These are phyloP conservation scores for Xenopus tropicalis DNA, from an alignment of 2,113 vertebrate species.

Conservation along the genomic window DNA sequence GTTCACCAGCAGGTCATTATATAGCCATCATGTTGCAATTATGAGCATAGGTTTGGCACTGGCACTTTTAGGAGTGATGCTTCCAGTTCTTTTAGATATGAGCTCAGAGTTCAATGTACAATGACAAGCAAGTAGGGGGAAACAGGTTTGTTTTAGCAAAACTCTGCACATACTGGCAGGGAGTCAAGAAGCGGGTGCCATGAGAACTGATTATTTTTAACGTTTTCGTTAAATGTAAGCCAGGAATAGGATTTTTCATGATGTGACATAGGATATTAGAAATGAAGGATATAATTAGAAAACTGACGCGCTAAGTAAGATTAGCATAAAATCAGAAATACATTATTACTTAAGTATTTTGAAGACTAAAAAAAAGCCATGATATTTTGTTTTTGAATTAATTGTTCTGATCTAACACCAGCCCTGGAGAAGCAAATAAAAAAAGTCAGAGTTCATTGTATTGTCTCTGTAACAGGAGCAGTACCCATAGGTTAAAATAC, in stretches of 20 bases:
- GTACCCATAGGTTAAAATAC: too few relatives aligned
- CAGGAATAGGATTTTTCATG: constrained; percentile 31
- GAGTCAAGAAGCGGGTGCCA: constrained; percentile 25
- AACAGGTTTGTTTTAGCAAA: constrained; percentile 41
- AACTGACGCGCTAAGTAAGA: constrained; percentile 6
- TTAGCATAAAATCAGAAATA: constrained; percentile 16
- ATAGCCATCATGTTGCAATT: too few relatives aligned
- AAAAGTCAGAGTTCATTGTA: too few relatives aligned
- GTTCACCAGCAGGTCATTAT: too few relatives aligned
- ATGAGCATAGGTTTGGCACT: too few relatives aligned
- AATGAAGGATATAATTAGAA: constrained; percentile 36
- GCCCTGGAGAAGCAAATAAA: too few relatives aligned
- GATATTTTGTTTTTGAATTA: too few relatives aligned
- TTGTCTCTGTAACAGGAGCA: too few relatives aligned
- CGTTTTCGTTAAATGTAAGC: constrained; percentile 30
- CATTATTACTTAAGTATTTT: background rate
- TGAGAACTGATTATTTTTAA: constrained; percentile 38
- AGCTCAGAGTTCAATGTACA: background rate
- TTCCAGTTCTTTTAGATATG: too few relatives aligned
- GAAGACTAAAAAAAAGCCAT: too few relatives aligned
- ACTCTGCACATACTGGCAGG: constrained; percentile 30
- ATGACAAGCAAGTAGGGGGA: constrained; percentile 29
- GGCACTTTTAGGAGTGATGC: too few relatives aligned
- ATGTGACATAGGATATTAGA: constrained; percentile 31
- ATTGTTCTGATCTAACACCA: too few relatives aligned